Conservation (phyloP, 2,113 vertebrate species). For the Anolis carolinensis region DNA sequence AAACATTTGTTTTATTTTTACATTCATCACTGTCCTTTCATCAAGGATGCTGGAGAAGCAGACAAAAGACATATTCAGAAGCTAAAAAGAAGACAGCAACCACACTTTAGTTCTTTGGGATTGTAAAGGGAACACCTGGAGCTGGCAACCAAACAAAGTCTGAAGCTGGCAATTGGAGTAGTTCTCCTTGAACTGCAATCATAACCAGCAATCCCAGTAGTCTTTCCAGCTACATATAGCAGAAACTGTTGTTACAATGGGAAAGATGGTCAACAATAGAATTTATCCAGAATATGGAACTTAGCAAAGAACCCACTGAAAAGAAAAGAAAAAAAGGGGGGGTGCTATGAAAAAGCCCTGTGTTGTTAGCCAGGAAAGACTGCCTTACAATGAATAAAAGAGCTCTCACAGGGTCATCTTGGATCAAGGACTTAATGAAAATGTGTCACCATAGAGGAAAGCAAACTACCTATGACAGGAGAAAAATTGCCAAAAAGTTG, state of each 20-base stretch:
- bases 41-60: not conserved
- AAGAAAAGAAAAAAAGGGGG: not conserved
- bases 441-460: conserved; percentile 30
- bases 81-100: not conserved
- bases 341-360: not conserved
- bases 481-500: conserved; percentile 40
- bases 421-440: conserved; percentile 49
- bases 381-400: conserved; percentile 30
- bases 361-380: conserved; percentile 30
- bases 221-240: not conserved
- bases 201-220: not conserved
- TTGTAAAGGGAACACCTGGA: not conserved
- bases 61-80: not conserved
- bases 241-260: not conserved
- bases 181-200: not conserved
- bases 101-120: not conserved
- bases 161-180: not conserved
- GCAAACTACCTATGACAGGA: conserved; percentile 39
- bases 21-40: not conserved
- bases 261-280: accelerated
- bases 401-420: conserved; percentile 21
- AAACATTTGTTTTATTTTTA: not conserved
- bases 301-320: conserved; percentile 3
- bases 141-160: not conserved
- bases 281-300: not conserved